Evolutionary conservation across 2,113 vertebrate species (phyloP).

Genomic region (Pavo muticus): DNA sequence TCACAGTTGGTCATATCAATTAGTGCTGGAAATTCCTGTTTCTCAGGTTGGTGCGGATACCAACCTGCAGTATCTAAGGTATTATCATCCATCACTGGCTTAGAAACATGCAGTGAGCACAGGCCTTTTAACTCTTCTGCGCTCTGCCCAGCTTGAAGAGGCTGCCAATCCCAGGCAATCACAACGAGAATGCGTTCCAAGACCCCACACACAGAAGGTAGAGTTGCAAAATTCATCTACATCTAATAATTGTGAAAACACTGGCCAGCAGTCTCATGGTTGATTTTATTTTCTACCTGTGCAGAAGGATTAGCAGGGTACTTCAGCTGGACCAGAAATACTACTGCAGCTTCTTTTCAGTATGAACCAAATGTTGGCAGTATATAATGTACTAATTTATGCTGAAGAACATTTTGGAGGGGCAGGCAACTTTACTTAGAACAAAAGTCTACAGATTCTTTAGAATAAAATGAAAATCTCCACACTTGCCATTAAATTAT

Average conservation of each 20-base stretch:
- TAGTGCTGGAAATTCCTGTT: neutral
- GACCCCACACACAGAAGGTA: neutral
- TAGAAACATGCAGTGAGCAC: neutral
- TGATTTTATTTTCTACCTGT: neutral
- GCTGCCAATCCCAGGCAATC: accelerated
- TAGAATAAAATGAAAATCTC: no score
- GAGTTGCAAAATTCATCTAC: neutral
- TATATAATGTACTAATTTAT: neutral
- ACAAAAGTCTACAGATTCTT: neutral
- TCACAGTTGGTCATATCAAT: neutral
- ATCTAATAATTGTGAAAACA: neutral
- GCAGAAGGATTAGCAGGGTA: neutral
- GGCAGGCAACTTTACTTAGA: neutral
- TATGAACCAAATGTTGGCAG: accelerated
- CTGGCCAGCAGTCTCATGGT: neutral
- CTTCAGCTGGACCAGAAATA: neutral
- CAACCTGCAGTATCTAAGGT: neutral
- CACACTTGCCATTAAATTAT: neutral
- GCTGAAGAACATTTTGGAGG: neutral
- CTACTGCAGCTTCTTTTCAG: neutral
- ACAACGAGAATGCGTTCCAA: neutral
- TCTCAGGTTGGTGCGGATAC: neutral
- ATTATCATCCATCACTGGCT: neutral
- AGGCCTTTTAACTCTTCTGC: neutral
- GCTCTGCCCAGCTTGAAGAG: neutral